Base-by-base conservation (phyloP, 2,888 invertebrate species). In the Leucania comma region DNA sequence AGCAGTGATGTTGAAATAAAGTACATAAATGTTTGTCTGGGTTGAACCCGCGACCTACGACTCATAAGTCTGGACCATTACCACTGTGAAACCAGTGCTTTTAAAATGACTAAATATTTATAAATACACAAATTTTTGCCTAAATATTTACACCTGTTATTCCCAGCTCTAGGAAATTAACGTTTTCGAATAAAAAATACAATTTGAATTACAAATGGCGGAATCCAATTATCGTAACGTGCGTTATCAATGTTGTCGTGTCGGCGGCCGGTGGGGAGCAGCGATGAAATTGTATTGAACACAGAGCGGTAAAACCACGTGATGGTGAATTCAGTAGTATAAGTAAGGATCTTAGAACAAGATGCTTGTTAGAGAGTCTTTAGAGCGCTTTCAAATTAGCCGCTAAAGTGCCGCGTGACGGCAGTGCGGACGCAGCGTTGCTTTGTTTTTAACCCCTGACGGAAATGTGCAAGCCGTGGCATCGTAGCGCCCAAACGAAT, bases 121-220 rank as follows among this genome's bases (percentile, higher is more conserved):
- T 54, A 14, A 14, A 42, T 17, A 14, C 20, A 29, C 4, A 64
- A 74, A 60, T 50, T 9, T 10, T 20, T n/a, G 5, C 60, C 8
- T 20, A 48, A 62, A 58, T 35, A 67, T 66, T 72, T 29, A 59
- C 57, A 78, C 14, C 65, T 72, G 32, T 66, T 57, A 61, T 51
- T 48, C 32, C 38, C 53, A 32, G 50, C 3, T 35, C 56, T 32
- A 51, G 54, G 48, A 68, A 76, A 80, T 73, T 65, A 72, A 65
- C 65, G 62, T 56, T 73, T 65, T 29, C 70, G 53, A 68, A 81
- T 75, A 72, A 81, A 77, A 78, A 58, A 59, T 64, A 68, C 65
- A 75, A 78, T 78, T 81, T 81, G 60, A 81, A 81, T 81, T 75
- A 75, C 69, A 81, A 81, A 78, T 78, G 54, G 61, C 26, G 29